Evolutionary conservation across 2,113 vertebrate genomes (phyloP), one percentile per base, ranked within the genome.

Genomic region (human (Homo sapiens)): DNA sequence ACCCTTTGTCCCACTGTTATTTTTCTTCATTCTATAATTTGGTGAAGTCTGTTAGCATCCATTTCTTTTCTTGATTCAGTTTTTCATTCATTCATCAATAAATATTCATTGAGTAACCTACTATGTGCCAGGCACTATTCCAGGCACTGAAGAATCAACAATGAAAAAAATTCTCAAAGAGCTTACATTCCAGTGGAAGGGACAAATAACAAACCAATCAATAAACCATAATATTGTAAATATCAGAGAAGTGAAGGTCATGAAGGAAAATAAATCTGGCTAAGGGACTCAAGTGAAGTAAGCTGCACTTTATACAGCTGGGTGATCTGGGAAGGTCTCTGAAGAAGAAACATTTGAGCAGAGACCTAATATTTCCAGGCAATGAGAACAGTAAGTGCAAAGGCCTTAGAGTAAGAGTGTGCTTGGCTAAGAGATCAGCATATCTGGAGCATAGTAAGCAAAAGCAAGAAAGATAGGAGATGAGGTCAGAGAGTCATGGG

Each of bases 201-300:
- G 14, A 86, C 40, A 96, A 61, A 70, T 43, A 89, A 78, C 68
- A 94, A 93, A 68, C 20, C 38, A 14, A 40, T 75, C 35, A 81
- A 61, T 64, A 94, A 82, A 94, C 14, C 70, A 70, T 52, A 92
- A 70, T 45, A 89, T 25, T 96, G 40, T 52, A 73, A 87, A 88
- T 43, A 5, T 76, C 76, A 97, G 70, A 43, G 70, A 87, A 81
- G 3, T 38, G 61, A 84, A 43, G 27, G 4, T 32, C 43, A 20
- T 52, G 61, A 73, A 59, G 68, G 75, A 89, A 88, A 89, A 75
- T 66, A 75, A 89, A 70, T 55, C 17, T 23, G 22, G 22, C 30
- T 68, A 83, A 55, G 25, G 35, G 50, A 73, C 48, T 89, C 5
- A 27, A 83, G 48, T 20, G 18, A 38, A 17, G 66, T 9, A 43